These are phyloP conservation scores for Rhaphigaster nebulosa DNA, from an alignment of 2,888 invertebrate genomes.

Conservation along the genomic window DNA sequence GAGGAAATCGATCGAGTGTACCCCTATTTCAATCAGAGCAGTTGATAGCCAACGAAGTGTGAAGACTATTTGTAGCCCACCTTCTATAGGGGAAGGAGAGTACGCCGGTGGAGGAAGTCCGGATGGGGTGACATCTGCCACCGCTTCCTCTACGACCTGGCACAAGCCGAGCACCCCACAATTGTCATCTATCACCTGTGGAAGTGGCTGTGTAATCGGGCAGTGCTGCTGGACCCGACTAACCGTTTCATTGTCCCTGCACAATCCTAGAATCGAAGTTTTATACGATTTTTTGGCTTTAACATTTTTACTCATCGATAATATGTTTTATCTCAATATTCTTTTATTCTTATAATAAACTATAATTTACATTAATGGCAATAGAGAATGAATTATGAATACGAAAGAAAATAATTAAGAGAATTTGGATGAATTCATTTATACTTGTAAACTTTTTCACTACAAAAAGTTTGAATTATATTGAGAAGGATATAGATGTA, in stretches of 20 bases:
- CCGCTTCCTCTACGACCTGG: slow-evolving; percentile 24
- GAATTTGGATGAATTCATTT: too few species aligned
- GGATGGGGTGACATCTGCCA: slow-evolving; percentile 47
- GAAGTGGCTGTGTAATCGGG: background rate
- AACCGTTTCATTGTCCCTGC: background rate
- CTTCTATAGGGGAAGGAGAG: background rate
- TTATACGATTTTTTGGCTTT: too few species aligned
- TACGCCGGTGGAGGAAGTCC: slow-evolving; percentile 15
- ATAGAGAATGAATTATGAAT: too few species aligned
- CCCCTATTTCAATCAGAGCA: slow-evolving; percentile 45
- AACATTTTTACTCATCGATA: too few species aligned
- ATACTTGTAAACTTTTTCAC: too few species aligned
- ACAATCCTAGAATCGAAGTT: background rate
- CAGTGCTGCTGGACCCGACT: background rate
- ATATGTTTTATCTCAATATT: too few species aligned
- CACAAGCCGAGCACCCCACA: background rate
- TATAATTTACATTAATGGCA: too few species aligned
- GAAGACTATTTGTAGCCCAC: slow-evolving; percentile 32
- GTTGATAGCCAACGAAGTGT: slow-evolving; percentile 2
- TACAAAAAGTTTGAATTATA: too few species aligned
- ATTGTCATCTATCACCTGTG: slow-evolving; percentile 25
- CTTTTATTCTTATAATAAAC: too few species aligned
- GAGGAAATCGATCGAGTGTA: background rate
- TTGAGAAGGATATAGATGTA: too few species aligned
- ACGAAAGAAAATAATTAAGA: too few species aligned